Evolutionary conservation across 2,888 invertebrate genomes (phyloP), one percentile per base, ranked within the genome.

Genomic region (Aleiodes leptofemur): DNA sequence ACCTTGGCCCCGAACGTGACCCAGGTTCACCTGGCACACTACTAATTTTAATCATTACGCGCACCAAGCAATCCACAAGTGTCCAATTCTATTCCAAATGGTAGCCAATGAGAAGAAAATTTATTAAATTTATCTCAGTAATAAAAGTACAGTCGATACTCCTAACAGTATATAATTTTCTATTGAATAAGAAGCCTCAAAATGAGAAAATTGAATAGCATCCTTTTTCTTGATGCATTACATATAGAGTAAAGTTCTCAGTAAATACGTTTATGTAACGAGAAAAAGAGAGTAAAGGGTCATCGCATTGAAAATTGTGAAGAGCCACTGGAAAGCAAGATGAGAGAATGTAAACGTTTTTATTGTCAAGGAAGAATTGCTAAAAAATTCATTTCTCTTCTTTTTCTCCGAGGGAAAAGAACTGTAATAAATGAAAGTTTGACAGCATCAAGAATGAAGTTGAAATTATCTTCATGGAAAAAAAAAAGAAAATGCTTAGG

Each of bases 1-100:
- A 64, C 74, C 74, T 74, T 74, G 74, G 64, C 74, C 74, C 61
- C 64, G 61, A 61, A 55, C 59, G 43, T 51, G 50, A 59, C 61
- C 61, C 48, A 59, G 50, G 70, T 31, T 55, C 53, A 13, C 14
- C 23, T 43, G 61, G n/a, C 34, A 34, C 59, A 59, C 34, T 34
- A 34, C 43, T 29, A 56, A 70, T 70, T 74, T 64, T 56, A 74
- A 14, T 56, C 55, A 38, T 55, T 61, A 43, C 43, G 43, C 64
- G 64, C 48, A 74, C 51, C 48, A 9, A n/a, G 23, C 16, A 48
- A 48, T 64, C 64, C 48, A 61, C 72, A 59, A 72, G 72, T 38
- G 61, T 50, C 48, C 31, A 50, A 72, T 14, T 51, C 61, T 29
- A 29, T 69, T 23, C 57, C 50, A 31, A 59, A 70, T 43, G 43